Conservation (phyloP, 1,140 invertebrate species). For the Panonychus citri region DNA sequence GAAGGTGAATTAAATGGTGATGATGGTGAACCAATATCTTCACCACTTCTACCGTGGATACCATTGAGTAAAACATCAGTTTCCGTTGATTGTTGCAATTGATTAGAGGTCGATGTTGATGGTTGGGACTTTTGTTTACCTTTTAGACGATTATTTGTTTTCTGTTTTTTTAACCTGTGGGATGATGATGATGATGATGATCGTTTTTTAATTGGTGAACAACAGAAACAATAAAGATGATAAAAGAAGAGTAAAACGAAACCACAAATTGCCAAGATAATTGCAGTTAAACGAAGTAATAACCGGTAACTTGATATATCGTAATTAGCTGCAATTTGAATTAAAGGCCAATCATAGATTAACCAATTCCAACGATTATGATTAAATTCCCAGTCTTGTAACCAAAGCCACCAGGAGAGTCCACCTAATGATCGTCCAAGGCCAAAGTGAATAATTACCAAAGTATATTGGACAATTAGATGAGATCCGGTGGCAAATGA, state of each 20-base stretch:
- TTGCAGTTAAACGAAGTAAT: constrained; percentile 1
- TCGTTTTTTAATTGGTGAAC: background rate
- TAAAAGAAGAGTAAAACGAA: constrained; percentile 3
- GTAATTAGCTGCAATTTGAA: background rate
- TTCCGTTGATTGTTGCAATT: background rate
- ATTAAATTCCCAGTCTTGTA: constrained; percentile 1
- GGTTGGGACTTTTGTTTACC: background rate
- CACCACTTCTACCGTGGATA: no score
- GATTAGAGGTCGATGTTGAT: background rate
- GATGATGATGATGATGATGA: background rate
- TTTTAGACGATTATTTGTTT: background rate
- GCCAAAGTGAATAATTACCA: constrained; percentile 16
- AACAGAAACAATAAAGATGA: constrained; percentile 3
- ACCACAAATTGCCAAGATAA: background rate
- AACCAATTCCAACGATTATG: constrained; percentile 6
- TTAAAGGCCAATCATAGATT: background rate
- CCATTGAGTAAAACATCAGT: background rate
- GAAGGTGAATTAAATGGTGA: no score
- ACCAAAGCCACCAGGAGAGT: constrained; percentile 1
- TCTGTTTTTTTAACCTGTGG: background rate
- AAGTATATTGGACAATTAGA: constrained; percentile 13
- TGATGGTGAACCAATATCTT: no score
- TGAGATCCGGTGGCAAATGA: constrained; percentile 5
- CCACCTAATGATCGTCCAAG: constrained; percentile 8
- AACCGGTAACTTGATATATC: constrained; percentile 2